These are phyloP conservation scores for Acleris laterana DNA, from an alignment of 2,888 invertebrate genomes.

Conservation along the genomic window DNA sequence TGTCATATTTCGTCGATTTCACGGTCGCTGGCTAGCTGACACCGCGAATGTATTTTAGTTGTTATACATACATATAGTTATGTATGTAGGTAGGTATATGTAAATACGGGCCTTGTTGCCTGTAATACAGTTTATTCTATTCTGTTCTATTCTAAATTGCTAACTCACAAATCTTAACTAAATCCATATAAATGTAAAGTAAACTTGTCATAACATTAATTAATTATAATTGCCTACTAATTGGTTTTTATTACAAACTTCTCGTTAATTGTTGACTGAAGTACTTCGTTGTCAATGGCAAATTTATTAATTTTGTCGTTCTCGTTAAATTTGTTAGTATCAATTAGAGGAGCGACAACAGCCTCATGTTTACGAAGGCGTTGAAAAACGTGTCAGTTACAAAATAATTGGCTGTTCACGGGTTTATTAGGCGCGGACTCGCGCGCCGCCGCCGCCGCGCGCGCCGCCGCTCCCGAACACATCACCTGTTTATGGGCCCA, in stretches of 20 bases:
- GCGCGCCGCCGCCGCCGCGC: constrained; percentile 33
- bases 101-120: too few relatives aligned
- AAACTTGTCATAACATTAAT: background rate
- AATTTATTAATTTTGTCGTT: constrained; percentile 9
- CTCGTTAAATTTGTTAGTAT: constrained; percentile 27
- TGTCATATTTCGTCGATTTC: too few relatives aligned
- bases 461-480: constrained; percentile 30
- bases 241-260: background rate
- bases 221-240: background rate
- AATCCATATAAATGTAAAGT: too few relatives aligned
- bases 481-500: constrained; percentile 51
- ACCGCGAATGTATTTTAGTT: too few relatives aligned
- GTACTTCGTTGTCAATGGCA: background rate
- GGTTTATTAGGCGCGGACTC: constrained; percentile 41
- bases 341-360: constrained; percentile 30
- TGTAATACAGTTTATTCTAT: too few relatives aligned
- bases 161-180: too few relatives aligned
- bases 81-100: too few relatives aligned
- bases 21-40: too few relatives aligned
- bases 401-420: constrained; percentile 39
- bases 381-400: constrained; percentile 38
- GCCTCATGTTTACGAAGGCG: constrained; percentile 23
- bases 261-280: background rate
- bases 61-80: too few relatives aligned
- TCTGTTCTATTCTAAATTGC: too few relatives aligned